Evolutionary conservation across 2,797 vertebrate genomes (phyloP).

Genomic region (Hippoglossus hippoglossus): DNA sequence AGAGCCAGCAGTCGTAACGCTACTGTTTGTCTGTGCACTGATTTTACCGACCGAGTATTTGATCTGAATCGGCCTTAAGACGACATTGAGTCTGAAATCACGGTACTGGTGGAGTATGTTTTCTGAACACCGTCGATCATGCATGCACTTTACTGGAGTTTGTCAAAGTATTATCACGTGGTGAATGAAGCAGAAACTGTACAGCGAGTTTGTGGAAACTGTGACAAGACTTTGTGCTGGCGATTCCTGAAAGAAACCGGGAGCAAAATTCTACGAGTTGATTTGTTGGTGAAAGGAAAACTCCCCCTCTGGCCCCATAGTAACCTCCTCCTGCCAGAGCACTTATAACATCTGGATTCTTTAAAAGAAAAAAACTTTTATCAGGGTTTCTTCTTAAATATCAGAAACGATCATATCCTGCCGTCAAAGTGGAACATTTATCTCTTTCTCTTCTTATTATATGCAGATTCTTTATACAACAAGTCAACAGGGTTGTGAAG

Average conservation of each 20-base stretch:
- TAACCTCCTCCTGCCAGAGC: too few relatives aligned
- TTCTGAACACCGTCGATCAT: slow-evolving; percentile 69
- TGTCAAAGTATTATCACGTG: slow-evolving; percentile 69
- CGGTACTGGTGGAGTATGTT: slow-evolving; percentile 52
- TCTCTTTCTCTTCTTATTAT: too few relatives aligned
- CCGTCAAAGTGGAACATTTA: too few relatives aligned
- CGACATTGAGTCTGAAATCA: slow-evolving; percentile 37
- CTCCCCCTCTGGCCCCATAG: slow-evolving; percentile 20
- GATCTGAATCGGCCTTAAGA: slow-evolving; percentile 60
- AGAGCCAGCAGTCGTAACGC: slow-evolving; percentile 67
- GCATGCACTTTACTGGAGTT: slow-evolving; percentile 81
- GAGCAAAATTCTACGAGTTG: slow-evolving; percentile 25
- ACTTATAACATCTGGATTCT: too few relatives aligned
- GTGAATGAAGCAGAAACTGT: slow-evolving; percentile 65
- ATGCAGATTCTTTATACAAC: too few relatives aligned
- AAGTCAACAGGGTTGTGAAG: too few relatives aligned
- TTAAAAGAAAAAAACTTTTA: too few relatives aligned
- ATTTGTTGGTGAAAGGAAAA: slow-evolving; percentile 59
- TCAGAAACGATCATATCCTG: too few relatives aligned
- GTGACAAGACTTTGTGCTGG: slow-evolving; percentile 63
- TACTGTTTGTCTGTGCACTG: slow-evolving; percentile 40
- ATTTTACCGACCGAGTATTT: slow-evolving; percentile 23
- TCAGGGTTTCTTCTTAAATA: too few relatives aligned
- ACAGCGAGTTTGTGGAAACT: slow-evolving; percentile 64
- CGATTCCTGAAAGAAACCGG: slow-evolving; percentile 45